Evolutionary conservation across 2,888 invertebrate genomes (phyloP), one percentile per base, ranked within the genome.

Genomic region (Ectemnius continuus): DNA sequence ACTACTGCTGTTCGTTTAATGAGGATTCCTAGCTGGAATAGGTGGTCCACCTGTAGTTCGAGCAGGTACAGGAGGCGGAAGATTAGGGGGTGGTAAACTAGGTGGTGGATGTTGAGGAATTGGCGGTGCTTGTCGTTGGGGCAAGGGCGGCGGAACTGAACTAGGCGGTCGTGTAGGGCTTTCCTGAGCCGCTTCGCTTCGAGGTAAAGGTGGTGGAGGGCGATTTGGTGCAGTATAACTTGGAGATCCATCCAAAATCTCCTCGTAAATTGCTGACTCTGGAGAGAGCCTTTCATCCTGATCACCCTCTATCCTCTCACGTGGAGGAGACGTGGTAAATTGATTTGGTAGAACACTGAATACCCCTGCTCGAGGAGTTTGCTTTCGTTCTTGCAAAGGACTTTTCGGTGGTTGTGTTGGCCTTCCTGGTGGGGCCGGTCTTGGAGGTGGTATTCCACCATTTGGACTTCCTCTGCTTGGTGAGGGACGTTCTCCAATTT

Each of bases 1-100:
- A 45, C 62, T 4, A 45, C 63, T 62, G 56, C 64, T 18, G 47
- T 28, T 45, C n/a, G 52, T 36, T 79, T 84, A 87, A 71, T 87
- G 87, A 28, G 84, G 89, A 87, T 90, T 90, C 70, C 94, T 92
- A 52, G 94, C 94, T 3, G 95, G 95, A 79, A 95, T 90, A 0
- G 95, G 95, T 20, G 95, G 95, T 5, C 95, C 95, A 16, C 93
- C 93, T 4, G 92, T 92, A 67, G 93, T 93, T 71, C 94, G 91
- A 0, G 93, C 93, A 0, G 94, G 94, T 36, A 93, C 92, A 0
- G 93, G 93, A 1, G 94, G 93, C 0, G 93, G 93, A 52, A 88
- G 83, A 20, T 85, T 88, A 23, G 85, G 14, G 89, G 92, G 20
- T 87, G 93, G 67, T 88, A 92, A 65, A 91, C 91, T 71, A 18